Evolutionary conservation across 2,113 vertebrate genomes (phyloP), one percentile per base, ranked within the genome.

Genomic region (Sylvia atricapilla): DNA sequence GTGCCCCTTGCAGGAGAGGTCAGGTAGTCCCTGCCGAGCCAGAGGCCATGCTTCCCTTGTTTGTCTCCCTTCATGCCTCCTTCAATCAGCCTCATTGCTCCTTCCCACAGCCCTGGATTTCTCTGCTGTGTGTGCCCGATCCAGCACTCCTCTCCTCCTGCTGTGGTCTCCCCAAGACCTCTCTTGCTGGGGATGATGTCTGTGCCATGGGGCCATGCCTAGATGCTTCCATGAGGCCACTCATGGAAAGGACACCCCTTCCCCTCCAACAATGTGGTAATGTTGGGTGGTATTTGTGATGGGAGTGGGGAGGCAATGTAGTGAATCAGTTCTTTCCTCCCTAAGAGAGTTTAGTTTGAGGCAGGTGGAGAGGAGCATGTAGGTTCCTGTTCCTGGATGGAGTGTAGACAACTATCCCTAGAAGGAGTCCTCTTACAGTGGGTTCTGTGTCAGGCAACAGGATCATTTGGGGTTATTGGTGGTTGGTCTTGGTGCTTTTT

Each of bases 21-120:
- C 96, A 91, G 87, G 84, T 44, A 35, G 91, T 75, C 58, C 94
- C 90, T 87, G 62, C 84, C 2, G 82, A 95, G 94, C 49, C 58
- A 49, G 52, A 66, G 72, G 91, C 84, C 46, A 1, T 0, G 5
- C 60, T 89, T 35, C 37, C 73, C 63, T 88, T 80, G 64, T 90
- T 79, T 64, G 44, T 88, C 85, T 91, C 56, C 41, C 41, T 89
- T 72, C n/a, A 7, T 68, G 83, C 64, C 89, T 92, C 73, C 90
- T 95, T 95, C 75, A 88, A 75, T 95, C 95, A 96, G 35, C 72
- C 21, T 95, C 87, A 93, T 43, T 3, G 59, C 75, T 90, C 64
- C 62, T 52, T 85, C 44, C 64, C 3, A 22, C 73, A 79, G 58
- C 47, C 35, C 52, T 46, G 50, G 4, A 3, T 76, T 87, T 76